Base-by-base conservation (phyloP, 2,888 invertebrate species). In the Ophion ellenae region DNA sequence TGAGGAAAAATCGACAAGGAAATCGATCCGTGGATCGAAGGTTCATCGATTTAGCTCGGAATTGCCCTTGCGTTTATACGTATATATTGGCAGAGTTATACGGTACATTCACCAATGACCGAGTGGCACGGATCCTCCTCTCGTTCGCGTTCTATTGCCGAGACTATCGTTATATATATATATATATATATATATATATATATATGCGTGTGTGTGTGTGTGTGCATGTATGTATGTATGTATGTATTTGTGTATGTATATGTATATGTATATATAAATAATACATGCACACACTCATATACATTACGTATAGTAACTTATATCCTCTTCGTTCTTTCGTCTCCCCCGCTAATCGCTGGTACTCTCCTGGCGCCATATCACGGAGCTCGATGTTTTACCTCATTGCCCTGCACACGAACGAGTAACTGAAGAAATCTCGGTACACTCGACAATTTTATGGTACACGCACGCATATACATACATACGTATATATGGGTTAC, bases 31-130 rank as follows among this genome's bases (percentile, higher is more conserved):
- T 10, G 47, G 7, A 17, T 24, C 32, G 20, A n/a, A 11, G 45
- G n/a, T 67, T 24, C 6, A 53, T 28, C 32, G 47, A 59, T 81
- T 81, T 53, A 14, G 32, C 28, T 5, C 64, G 57, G 71, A 77
- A 64, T 63, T 71, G 14, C 75, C 69, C 36, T 28, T 74, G 40
- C 47, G 14, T 74, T 11, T 73, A 78, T 57, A 67, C 64, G 64
- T 20, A 73, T 71, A 61, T 88, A 87, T 90, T 90, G 89, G 89
- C 90, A 89, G 88, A 88, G 89, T 73, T 69, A 69, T 90, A 91
- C 91, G 90, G 92, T 92, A 92, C 92, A 92, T 93, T 93, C 92
- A 93, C 93, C 92, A 93, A 93, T 93, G 93, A 93, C 93, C 93
- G 93, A 93, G 93, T 93, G 93, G 92, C 93, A 93, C 92, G 92